Evolutionary conservation across 2,113 vertebrate genomes (phyloP), one percentile per base, ranked within the genome.

Genomic region (Tenrec ecaudatus): DNA sequence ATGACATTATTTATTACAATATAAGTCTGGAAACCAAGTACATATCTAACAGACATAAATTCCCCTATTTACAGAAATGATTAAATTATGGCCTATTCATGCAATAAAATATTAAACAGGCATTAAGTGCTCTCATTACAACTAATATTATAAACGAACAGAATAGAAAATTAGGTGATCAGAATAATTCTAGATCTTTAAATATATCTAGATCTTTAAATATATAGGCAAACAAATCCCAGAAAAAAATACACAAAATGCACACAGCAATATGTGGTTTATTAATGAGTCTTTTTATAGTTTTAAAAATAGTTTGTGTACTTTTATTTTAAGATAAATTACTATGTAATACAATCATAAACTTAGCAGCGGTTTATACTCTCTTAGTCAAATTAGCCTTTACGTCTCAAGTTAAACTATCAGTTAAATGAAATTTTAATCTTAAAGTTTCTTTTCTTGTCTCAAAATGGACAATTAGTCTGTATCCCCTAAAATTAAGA

Each of bases 361-460:
- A 89, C 69, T 25, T 92, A 81, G n/a, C 11, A 53, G 53, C 71
- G 77, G 25, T 92, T 69, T 57, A 58, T 66, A 22, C 14, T 47
- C 53, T 78, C 53, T 82, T 31, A 64, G 22, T 71, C n/a, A 92
- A 92, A 85, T 76, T 68, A 62, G 33, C 64, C 75, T 76, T 94
- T 86, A 53, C 68, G 90, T 90, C 33, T 79, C n/a, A 73, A 23
- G 89, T 86, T 86, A 89, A 77, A 9, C 10, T 66, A 66, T 23
- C 22, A 86, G 27, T 14, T 86, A 27, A 76, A 6, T 60, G 22
- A 82, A 64, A 40, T 71, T 94, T 40, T 43, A 15, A 79, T 58
- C 33, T n/a, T 36, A 27, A 68, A 36, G 66, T 14, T 31, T 88
- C n/a, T 1, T 31, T 57, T 68, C 82, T n/a, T 73, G 40, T 0